These are phyloP conservation scores for Dusona sp. DNA, from an alignment of 2,888 invertebrate species.

Conservation along the genomic window DNA sequence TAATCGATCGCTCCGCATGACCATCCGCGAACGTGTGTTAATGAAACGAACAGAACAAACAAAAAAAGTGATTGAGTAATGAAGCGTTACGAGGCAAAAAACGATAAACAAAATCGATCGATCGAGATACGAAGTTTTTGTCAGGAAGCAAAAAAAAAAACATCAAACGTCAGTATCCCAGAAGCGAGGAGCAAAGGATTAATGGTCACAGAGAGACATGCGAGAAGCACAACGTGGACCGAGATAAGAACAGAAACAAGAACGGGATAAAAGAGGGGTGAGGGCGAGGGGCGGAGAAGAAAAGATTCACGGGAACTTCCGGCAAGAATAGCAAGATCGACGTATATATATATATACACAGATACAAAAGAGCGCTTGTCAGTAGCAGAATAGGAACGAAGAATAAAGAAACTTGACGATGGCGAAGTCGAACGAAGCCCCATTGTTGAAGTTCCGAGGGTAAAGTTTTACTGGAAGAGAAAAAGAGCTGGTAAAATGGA, in stretches of 20 bases:
- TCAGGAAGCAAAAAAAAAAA: not conserved
- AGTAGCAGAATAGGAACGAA: constrained; percentile 48
- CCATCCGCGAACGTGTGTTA: constrained; percentile 8
- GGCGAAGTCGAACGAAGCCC: constrained; percentile 4
- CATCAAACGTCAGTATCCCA: not conserved
- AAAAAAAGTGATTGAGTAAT: constrained; percentile 9
- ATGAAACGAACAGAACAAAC: constrained; percentile 47
- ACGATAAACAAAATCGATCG: constrained; percentile 48
- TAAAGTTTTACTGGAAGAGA: constrained; percentile 47
- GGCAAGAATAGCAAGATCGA: constrained; percentile 26
- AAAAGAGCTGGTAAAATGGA: constrained; percentile 5
- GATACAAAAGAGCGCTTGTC: constrained; percentile 11
- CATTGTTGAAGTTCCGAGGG: constrained; percentile 56
- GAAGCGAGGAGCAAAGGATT: constrained; percentile 41
- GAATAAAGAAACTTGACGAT: constrained; percentile 60
- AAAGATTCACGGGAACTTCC: constrained; percentile 38
- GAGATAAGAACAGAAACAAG: constrained; percentile 1
- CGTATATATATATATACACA: not conserved
- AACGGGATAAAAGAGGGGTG: constrained; percentile 24
- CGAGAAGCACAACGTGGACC: constrained; percentile 29
- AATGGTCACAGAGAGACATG: constrained; percentile 38
- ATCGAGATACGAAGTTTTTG: constrained; percentile 33
- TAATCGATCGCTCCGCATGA: constrained; percentile 9
- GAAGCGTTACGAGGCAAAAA: not conserved
- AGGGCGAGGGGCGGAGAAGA: constrained; percentile 20